Base-by-base conservation (phyloP, 2,888 invertebrate species). In the Cheilosia urbana region DNA sequence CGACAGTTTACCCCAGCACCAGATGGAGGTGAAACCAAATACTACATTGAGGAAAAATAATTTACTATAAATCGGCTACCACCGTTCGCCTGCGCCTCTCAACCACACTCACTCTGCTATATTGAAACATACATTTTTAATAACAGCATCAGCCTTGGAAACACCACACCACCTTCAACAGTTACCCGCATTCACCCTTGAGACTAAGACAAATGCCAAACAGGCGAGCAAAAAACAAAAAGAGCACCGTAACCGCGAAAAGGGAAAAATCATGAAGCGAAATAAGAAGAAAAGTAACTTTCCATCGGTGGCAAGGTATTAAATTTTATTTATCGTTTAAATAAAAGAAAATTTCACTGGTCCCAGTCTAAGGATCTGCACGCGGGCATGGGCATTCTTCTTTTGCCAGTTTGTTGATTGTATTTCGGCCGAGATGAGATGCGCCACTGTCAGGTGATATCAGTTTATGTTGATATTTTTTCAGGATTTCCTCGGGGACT, bases 81-180 rank as follows among this genome's bases (percentile, higher is more conserved):
- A 49, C 19, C 17, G 37, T 47, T 37, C 37, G 40, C 40, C 76
- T 62, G 30, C 17, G 57, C 65, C 42, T 45, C 45, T 71, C 42
- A 19, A 45, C 75, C 80, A 71, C 71, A 71, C 79, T 66, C 75
- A 80, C 84, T 84, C 55, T 80, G 75, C 72, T 66, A 84, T 84
- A 84, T 84, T 84, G 84, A 84, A 84, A 80, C 84, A 84, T 84
- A 84, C 76, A 84, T 80, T 84, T 84, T 84, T 84, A 80, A 84
- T 84, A 84, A 84, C 79, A 75, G 80, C 80, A 60, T 75, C 58
- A 69, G 53, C 55, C 45, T 49, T 47, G 60, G 49, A 21, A 47
- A 34, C 13, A 45, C 60, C 37, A 45, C 55, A 60, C 60, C 30
- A 65, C 47, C 65, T 47, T 5, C 53, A 17, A 17, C 30, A 17